Conservation (phyloP, 92 coral and sea anemone species). For the Phenganax marumi region DNA sequence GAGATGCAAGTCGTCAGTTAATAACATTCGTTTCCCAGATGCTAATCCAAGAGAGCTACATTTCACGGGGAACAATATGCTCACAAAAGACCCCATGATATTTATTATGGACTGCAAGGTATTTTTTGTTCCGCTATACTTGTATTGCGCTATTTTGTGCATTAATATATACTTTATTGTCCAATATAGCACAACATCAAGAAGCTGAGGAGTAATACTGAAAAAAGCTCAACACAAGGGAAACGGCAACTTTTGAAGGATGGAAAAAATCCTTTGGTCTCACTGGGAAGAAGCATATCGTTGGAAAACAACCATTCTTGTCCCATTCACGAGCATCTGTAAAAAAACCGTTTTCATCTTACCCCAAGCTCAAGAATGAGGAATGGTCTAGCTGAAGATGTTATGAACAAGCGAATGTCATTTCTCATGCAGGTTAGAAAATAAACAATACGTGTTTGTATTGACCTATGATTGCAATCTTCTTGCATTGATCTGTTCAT, state of each 20-base stretch:
- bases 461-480: too few relatives aligned
- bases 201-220: constrained; percentile 54
- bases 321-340: constrained; percentile 52
- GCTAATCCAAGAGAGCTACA: too few relatives aligned
- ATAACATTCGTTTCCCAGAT: too few relatives aligned
- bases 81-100: not conserved
- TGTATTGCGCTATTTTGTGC: not conserved
- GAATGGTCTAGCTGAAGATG: constrained; percentile 55
- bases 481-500: too few relatives aligned
- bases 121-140: not conserved
- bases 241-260: constrained; percentile 18
- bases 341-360: constrained; percentile 37
- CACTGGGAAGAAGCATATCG: constrained; percentile 50
- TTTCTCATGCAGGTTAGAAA: constrained; percentile 51
- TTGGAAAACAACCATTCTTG: constrained; percentile 50
- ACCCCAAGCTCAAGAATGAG: constrained; percentile 27
- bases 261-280: constrained; percentile 52
- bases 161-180: not conserved
- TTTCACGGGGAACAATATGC: not conserved
- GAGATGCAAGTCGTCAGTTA: too few relatives aligned
- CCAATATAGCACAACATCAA: constrained; percentile 52
- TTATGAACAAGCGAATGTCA: constrained; percentile 50
- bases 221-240: constrained; percentile 38
- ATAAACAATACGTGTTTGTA: too few relatives aligned
- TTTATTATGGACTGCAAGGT: constrained; percentile 1